phyloP scores from a whole-genome alignment of 2,113 vertebrate genomes.

The Odontesthes bonariensis region DNA sequence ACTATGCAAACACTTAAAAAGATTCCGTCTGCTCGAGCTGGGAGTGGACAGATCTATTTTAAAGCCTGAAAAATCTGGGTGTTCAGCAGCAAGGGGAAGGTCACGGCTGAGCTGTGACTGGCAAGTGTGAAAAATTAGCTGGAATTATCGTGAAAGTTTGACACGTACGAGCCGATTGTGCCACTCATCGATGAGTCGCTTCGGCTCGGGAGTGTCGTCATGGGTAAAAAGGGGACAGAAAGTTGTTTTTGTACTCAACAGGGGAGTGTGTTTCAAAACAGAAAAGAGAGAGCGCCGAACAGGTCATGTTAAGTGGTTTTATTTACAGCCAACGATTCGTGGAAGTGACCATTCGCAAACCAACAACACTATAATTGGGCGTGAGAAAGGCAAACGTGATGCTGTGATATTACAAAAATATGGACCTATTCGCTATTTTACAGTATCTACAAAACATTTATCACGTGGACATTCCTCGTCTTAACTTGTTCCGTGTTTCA shows the following conservation, averaged over 20 bases:
- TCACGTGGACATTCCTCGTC: slow-evolving; percentile 64
- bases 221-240: background rate
- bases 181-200: no score
- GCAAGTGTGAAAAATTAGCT: no score
- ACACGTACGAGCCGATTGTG: no score
- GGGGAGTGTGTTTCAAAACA: background rate
- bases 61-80: no score
- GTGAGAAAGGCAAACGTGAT: slow-evolving; percentile 45
- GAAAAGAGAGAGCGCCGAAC: background rate
- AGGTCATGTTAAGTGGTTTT: slow-evolving; percentile 66
- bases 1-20: background rate
- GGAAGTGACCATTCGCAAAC: slow-evolving; percentile 45
- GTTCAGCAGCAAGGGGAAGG: no score
- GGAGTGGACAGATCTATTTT: no score
- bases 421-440: slow-evolving; percentile 80
- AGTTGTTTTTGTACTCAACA: no score
- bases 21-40: no score
- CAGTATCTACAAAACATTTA: slow-evolving; percentile 82
- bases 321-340: slow-evolving; percentile 74
- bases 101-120: no score
- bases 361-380: slow-evolving; percentile 53
- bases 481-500: slow-evolving; percentile 50
- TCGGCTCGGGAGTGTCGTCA: background rate
- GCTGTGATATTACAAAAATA: slow-evolving; percentile 82
- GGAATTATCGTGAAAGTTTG: no score